Evolutionary conservation across 30 jellyfish, hydroid and myxozoan genomes (phyloP), one percentile per base, ranked within the genome.

Genomic region (Hydra vulgaris): DNA sequence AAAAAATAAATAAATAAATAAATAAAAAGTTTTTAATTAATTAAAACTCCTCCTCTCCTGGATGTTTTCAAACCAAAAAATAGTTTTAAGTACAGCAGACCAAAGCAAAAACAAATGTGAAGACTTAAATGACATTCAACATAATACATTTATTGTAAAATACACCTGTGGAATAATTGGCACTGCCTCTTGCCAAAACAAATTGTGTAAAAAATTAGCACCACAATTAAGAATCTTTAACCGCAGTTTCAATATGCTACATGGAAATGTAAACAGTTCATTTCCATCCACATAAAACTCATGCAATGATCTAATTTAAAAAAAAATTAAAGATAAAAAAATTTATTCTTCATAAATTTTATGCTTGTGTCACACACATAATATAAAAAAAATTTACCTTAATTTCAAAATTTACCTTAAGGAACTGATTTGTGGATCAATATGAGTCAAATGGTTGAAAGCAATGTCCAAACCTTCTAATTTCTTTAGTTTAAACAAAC

Each of bases 111-210:
- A n/a, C n/a, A n/a, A n/a, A n/a, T n/a, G n/a, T n/a, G n/a, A n/a
- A n/a, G n/a, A n/a, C n/a, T n/a, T n/a, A n/a, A n/a, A n/a, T n/a
- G n/a, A n/a, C n/a, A n/a, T n/a, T n/a, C n/a, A n/a, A n/a, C n/a
- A n/a, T n/a, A n/a, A n/a, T n/a, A n/a, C n/a, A n/a, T n/a, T n/a
- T n/a, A 26, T 20, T 73, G 69, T 61, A 4, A 25, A 20, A 23
- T 21, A 20, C 61, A 87, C 95, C 92, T 87, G 95, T 0, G 95
- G 95, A 69, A 81, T 90, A 53, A 85, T 82, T 18, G 88, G 85
- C 20, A 90, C 91, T 21, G 85, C 61, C 19, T 69, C 66, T 69
- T 82, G 78, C 95, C 95, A 87, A 55, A 87, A 79, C 70, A 81
- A 17, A 1, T 82, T 82, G 54, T 77, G 86, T 22, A 70, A 53